Conservation (phyloP, 2,797 vertebrate genomes). For the Hypotaenidia okinawae region DNA sequence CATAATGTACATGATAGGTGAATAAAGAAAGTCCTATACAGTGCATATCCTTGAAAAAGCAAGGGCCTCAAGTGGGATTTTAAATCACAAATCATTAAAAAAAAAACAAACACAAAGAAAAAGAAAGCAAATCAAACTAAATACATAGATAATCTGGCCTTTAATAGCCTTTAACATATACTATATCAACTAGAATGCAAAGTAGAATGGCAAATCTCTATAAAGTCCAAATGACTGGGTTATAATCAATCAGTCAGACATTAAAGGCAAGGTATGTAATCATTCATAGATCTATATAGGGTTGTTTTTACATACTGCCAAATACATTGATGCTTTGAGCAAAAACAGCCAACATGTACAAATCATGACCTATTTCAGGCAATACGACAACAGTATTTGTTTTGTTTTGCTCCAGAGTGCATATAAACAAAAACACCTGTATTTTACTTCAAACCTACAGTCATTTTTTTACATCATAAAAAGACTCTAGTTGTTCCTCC, state of each 20-base stretch:
- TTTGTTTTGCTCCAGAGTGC: background rate
- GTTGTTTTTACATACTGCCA: background rate
- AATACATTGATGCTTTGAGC: background rate
- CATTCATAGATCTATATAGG: background rate
- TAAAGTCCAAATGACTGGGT: background rate
- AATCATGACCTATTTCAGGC: background rate
- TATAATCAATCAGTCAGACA: background rate
- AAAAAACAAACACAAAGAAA: background rate
- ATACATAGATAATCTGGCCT: background rate
- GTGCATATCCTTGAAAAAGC: background rate
- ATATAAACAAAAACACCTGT: background rate
- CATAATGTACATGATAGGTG: background rate
- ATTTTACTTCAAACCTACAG: background rate
- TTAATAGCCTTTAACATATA: background rate
- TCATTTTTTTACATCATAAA: background rate
- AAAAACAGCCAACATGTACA: background rate
- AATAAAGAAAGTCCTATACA: background rate
- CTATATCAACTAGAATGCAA: background rate
- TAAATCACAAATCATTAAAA: background rate
- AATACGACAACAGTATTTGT: background rate
- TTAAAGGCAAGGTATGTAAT: background rate
- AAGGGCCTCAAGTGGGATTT: background rate
- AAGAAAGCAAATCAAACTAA: background rate
- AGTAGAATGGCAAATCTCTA: background rate
- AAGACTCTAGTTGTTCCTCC: background rate